Percentiles rank a stretch among this genome's conserved stretches.
phyloP scores from a whole-genome alignment of 2,888 invertebrate genomes.

The Bombyx huttoni region DNA sequence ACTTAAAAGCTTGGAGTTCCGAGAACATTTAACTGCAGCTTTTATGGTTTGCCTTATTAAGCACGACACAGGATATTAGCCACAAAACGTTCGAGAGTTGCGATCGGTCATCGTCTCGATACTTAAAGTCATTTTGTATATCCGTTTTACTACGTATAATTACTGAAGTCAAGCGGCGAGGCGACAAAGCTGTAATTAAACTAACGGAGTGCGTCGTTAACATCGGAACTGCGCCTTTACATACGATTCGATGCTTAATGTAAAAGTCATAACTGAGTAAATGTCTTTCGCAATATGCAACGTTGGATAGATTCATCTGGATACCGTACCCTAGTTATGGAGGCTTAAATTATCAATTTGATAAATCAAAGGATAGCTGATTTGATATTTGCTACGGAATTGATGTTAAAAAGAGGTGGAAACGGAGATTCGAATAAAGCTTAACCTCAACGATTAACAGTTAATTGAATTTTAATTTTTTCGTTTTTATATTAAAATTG shows the following conservation, averaged over 20 bases:
- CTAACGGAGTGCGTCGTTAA: conserved; percentile 58
- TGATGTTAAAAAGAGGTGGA: too few relatives aligned
- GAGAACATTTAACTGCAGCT: conserved; percentile 39
- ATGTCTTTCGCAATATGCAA: conserved; percentile 20
- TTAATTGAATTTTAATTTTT: too few relatives aligned
- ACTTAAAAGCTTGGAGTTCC: conserved; percentile 20
- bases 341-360: too few relatives aligned
- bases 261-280: conserved; percentile 30
- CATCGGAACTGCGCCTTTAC: conserved; percentile 33
- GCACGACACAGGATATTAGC: conserved; percentile 51
- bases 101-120: conserved; percentile 44
- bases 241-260: conserved; percentile 30
- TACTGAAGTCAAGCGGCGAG: conserved; percentile 41
- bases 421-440: too few relatives aligned
- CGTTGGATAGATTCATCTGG: conserved; percentile 26
- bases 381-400: too few relatives aligned
- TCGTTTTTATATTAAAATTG: conserved; percentile 1
- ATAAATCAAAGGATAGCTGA: too few relatives aligned
- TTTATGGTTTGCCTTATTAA: conserved; percentile 42
- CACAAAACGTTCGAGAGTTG: conserved; percentile 39
- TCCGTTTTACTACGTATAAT: conserved; percentile 59
- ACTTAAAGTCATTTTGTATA: conserved; percentile 51
- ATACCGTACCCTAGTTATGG: conserved; percentile 1
- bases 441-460: too few relatives aligned
- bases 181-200: conserved; percentile 63